phyloP scores from a whole-genome alignment of 2,888 invertebrate genomes.

The Chelonus formosanus region DNA sequence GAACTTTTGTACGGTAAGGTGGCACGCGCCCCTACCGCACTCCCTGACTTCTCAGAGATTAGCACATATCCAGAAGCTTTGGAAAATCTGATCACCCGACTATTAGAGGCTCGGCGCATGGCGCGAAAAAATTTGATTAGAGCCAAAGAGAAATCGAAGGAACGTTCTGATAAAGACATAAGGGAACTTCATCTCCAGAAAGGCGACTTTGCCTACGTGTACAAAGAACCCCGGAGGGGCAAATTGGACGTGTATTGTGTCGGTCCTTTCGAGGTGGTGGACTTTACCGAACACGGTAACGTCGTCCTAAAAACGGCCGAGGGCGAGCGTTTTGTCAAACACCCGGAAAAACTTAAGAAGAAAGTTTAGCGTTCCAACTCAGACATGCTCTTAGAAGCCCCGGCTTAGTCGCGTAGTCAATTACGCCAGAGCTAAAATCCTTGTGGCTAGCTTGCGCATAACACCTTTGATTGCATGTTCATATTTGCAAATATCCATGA shows the following conservation, averaged over 20 bases:
- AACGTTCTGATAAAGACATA: slow-evolving; percentile 3
- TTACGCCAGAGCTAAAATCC: no score
- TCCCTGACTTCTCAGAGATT: neutral
- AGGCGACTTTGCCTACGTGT: slow-evolving; percentile 9
- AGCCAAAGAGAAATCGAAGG: slow-evolving; percentile 12
- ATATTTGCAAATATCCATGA: neutral
- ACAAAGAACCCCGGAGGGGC: slow-evolving; percentile 14
- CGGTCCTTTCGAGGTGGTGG: slow-evolving; percentile 22
- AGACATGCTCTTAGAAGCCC: no score
- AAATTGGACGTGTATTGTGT: slow-evolving; percentile 13
- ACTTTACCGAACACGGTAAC: slow-evolving; percentile 11
- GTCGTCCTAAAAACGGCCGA: neutral
- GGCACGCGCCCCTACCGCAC: slow-evolving; percentile 14
- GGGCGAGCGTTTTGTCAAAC: neutral
- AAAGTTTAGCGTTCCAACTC: no score
- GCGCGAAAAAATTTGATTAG: neutral
- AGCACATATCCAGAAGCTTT: neutral
- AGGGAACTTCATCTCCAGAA: neutral
- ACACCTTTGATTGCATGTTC: no score
- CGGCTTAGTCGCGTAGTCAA: no score
- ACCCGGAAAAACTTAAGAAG: no score
- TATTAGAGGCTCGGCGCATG: neutral
- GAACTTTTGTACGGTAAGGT: slow-evolving; percentile 27
- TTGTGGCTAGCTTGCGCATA: no score
- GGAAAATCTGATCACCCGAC: neutral